These are phyloP conservation scores for Drosophila parthenogenetica DNA, from an alignment of 2,888 invertebrate species.

Conservation along the genomic window DNA sequence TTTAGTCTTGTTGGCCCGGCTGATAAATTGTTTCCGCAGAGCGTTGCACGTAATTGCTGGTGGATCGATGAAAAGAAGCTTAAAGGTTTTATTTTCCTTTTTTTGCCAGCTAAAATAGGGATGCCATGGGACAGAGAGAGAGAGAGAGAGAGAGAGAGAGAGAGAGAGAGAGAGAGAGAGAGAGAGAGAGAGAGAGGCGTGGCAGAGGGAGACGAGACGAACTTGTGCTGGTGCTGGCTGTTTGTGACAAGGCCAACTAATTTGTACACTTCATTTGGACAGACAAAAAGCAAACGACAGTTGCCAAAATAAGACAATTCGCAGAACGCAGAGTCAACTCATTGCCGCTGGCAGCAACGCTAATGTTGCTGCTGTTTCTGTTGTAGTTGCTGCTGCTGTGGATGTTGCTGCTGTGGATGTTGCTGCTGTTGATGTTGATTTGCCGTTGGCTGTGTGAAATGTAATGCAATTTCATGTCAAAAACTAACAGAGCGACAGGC, in stretches of 20 bases:
- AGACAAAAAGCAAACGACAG: conserved; percentile 74
- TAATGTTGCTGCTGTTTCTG: conserved; percentile 4
- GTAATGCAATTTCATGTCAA: conserved; percentile 80
- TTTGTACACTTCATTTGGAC: conserved; percentile 74
- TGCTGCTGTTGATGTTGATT: conserved; percentile 21
- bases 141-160: neutral
- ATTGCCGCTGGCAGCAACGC: conserved; percentile 20
- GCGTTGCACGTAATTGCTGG: conserved; percentile 75
- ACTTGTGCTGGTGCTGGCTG: conserved; percentile 32
- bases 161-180: neutral
- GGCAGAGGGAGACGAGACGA: neutral
- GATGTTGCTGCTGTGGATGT: neutral
- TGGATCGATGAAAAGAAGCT: conserved; percentile 77
- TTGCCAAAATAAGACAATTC: conserved; percentile 80
- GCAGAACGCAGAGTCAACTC: conserved; percentile 50
- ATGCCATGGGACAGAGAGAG: conserved; percentile 21
- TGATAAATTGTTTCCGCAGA: conserved; percentile 77
- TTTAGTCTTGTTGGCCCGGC: conserved; percentile 70
- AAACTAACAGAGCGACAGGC: conserved; percentile 78
- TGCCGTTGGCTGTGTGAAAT: conserved; percentile 64
- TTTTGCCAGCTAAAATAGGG: conserved; percentile 17
- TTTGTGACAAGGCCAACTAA: conserved; percentile 75
- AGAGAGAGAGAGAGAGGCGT: neutral
- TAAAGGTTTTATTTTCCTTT: conserved; percentile 55
- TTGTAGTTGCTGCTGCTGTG: conserved; percentile 22